phyloP scores from a whole-genome alignment of 2,888 invertebrate species.

The Andrena bicolor region DNA sequence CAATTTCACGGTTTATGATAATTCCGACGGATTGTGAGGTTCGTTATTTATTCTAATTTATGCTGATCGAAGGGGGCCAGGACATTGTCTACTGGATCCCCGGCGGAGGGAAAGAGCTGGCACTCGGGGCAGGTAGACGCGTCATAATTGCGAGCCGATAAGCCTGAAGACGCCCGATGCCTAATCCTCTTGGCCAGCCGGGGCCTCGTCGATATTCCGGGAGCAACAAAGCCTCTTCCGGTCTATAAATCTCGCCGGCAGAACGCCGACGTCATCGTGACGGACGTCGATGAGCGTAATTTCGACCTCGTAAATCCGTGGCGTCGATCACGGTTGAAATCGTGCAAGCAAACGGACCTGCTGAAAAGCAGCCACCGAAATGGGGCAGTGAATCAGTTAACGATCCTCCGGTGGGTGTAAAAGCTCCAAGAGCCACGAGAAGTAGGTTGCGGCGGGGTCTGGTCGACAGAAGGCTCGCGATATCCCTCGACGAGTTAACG shows the following conservation, averaged over 20 bases:
- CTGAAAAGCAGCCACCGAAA: not conserved
- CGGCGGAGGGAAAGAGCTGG: conserved; percentile 52
- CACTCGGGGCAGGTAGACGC: conserved; percentile 60
- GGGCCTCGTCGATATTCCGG: conserved; percentile 51
- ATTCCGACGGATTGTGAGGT: conserved; percentile 67
- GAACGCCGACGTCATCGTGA: conserved; percentile 21
- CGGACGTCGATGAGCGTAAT: conserved; percentile 26
- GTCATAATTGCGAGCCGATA: conserved; percentile 53
- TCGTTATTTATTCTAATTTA: conserved; percentile 79
- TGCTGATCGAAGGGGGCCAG: conserved; percentile 70
- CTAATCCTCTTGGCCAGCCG: conserved; percentile 77
- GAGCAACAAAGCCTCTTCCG: conserved; percentile 51
- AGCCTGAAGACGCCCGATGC: conserved; percentile 55
- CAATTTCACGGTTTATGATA: conserved; percentile 67
- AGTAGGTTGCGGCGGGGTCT: conserved; percentile 36
- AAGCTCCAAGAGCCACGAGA: not conserved
- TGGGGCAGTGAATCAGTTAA: conserved; percentile 5
- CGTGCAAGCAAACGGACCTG: not conserved
- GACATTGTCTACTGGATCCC: conserved; percentile 69
- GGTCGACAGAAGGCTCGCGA: conserved; percentile 10
- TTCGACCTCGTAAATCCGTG: conserved; percentile 29
- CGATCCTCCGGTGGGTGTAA: not conserved
- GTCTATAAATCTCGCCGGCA: conserved; percentile 44
- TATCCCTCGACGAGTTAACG: conserved; percentile 21
- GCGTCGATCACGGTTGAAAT: not conserved